phyloP scores from a whole-genome alignment of 1,140 invertebrate species.

The Portunus trituberculatus region DNA sequence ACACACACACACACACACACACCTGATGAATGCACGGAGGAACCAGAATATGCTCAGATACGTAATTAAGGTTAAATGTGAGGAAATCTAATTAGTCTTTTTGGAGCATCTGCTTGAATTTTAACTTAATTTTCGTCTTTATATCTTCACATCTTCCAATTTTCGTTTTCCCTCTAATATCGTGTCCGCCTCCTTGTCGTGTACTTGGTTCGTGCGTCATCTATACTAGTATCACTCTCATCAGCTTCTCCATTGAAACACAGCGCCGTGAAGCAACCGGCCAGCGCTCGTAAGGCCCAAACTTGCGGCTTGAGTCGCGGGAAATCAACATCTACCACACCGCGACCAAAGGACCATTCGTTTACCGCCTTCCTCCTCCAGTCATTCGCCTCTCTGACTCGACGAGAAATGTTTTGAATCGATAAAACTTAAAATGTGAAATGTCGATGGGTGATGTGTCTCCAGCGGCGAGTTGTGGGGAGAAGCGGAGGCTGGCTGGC shows the following conservation, averaged over 20 bases:
- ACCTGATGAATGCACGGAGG: neutral
- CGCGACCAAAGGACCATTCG: neutral
- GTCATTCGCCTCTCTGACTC: neutral
- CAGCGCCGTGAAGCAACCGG: neutral
- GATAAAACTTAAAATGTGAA: neutral
- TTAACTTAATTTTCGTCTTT: too few species aligned
- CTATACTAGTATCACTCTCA: too few species aligned
- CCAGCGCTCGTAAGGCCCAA: neutral
- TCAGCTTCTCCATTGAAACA: neutral
- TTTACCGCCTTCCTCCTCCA: neutral
- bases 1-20: too few species aligned
- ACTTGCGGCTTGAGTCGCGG: neutral
- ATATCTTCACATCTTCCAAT: too few species aligned
- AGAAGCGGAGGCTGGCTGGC: neutral
- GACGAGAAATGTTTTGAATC: neutral
- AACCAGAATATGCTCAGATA: neutral
- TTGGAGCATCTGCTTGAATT: too few species aligned
- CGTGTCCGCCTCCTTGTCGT: neutral
- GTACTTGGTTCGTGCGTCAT: neutral
- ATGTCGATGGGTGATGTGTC: conserved; percentile 1
- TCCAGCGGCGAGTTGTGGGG: neutral
- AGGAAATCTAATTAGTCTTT: too few species aligned
- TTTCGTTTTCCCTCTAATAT: neutral
- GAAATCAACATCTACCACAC: neutral
- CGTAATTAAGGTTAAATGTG: neutral